A percentile compares a stretch with the other conserved stretches of the same genome.
Evolutionary conservation across 1,140 invertebrate species (phyloP).

Genomic region (Eupristina koningsbergeri): DNA sequence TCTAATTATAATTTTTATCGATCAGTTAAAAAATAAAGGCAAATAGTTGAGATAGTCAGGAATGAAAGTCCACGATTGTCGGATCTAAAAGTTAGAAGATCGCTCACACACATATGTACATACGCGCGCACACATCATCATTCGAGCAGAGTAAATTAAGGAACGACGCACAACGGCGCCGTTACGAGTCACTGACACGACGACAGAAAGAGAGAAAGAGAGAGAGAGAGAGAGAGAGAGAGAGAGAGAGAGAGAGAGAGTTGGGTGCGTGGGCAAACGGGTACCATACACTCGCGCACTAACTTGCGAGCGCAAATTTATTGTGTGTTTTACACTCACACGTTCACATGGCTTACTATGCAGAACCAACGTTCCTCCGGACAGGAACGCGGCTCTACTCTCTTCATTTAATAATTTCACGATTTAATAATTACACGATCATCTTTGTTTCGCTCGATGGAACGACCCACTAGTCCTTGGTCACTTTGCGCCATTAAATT

Average conservation of each 20-base stretch:
- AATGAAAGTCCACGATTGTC: not conserved
- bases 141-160: not conserved
- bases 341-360: not conserved
- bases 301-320: too few relatives aligned
- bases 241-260: not conserved
- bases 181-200: constrained; percentile 27
- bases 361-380: not conserved
- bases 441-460: constrained; percentile 6
- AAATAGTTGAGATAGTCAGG: not conserved
- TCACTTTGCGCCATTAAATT: not conserved
- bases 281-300: not conserved
- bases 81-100: too few relatives aligned
- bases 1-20: not conserved
- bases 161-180: not conserved
- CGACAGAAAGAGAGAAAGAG: not conserved
- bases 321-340: too few relatives aligned
- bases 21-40: not conserved
- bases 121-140: not conserved
- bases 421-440: too few relatives aligned
- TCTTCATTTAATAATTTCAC: constrained; percentile 26
- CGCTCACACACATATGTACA: not conserved
- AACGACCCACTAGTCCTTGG: constrained; percentile 39
- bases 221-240: not conserved
- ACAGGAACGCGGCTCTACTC: not conserved
- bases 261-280: constrained; percentile 14